Evolutionary conservation across 1,140 invertebrate species (phyloP).

Genomic region (Zaprionus inermis): DNA sequence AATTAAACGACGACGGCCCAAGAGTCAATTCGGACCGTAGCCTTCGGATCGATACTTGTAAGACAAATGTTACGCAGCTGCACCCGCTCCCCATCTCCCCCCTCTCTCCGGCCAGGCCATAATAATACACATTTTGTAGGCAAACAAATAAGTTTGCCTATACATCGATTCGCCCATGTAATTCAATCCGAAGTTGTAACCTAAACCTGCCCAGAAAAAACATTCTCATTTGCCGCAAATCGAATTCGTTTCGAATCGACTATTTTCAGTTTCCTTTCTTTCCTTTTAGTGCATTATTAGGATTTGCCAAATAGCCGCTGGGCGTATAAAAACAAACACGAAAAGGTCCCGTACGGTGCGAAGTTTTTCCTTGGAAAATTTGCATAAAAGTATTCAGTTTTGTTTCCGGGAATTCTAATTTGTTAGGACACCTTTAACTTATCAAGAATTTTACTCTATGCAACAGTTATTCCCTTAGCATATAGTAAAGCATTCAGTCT

Average conservation of each 20-base stretch:
- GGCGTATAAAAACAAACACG: background rate
- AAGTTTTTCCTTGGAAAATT: background rate
- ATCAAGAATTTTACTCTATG: too few species aligned
- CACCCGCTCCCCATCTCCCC: background rate
- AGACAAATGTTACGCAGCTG: constrained; percentile 43
- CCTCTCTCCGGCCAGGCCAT: background rate
- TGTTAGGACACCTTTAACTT: background rate
- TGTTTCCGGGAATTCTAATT: background rate
- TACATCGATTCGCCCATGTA: constrained; percentile 32
- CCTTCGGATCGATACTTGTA: constrained; percentile 33
- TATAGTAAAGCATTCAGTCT: too few species aligned
- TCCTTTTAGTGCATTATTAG: background rate
- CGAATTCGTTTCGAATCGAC: background rate
- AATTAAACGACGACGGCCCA: constrained; percentile 32
- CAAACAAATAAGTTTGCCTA: constrained; percentile 43
- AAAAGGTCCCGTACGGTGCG: background rate
- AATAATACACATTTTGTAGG: constrained; percentile 35
- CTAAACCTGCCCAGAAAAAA: constrained; percentile 16
- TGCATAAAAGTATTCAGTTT: background rate
- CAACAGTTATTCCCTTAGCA: too few species aligned
- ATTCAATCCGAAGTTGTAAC: constrained; percentile 36
- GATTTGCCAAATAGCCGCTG: background rate
- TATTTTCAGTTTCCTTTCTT: background rate
- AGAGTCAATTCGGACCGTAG: constrained; percentile 16
- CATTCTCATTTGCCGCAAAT: constrained; percentile 25